Conservation (phyloP, 1,140 invertebrate genomes). For the Drosophila yakuba region DNA sequence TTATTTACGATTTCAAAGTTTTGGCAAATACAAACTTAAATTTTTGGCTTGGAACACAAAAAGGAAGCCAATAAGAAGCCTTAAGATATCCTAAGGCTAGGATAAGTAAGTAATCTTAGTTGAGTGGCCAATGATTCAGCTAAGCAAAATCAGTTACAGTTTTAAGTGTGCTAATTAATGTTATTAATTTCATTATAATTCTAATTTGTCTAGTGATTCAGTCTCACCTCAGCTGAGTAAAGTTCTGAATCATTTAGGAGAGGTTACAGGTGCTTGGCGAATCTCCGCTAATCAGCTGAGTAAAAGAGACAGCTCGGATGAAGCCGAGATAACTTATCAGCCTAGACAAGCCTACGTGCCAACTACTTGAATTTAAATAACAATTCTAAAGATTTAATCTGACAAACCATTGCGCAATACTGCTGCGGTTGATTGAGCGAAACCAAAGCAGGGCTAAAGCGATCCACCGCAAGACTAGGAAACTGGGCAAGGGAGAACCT, state of each 20-base stretch:
- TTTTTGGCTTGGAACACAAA: conserved; percentile 6
- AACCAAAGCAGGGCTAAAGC: conserved; percentile 15
- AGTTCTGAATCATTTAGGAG: conserved; percentile 22
- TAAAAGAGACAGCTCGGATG: conserved; percentile 37
- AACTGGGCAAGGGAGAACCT: conserved; percentile 16
- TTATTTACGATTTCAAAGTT: conserved; percentile 9
- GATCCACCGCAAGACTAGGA: conserved; percentile 46
- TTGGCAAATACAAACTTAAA: conserved; percentile 26
- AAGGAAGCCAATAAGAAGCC: neutral
- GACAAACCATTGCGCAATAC: conserved; percentile 44
- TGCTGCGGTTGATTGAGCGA: conserved; percentile 35
- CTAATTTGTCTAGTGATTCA: conserved; percentile 27
- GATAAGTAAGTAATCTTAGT: neutral
- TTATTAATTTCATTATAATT: neutral
- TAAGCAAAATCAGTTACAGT: neutral
- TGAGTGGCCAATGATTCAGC: neutral
- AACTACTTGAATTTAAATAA: conserved; percentile 43
- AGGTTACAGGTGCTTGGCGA: conserved; percentile 18
- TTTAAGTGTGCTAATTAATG: neutral
- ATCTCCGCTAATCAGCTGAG: conserved; percentile 17
- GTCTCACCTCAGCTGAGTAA: conserved; percentile 1
- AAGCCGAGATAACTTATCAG: conserved; percentile 46
- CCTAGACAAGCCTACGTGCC: conserved; percentile 24
- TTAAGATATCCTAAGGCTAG: too few species aligned
- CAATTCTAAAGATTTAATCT: conserved; percentile 42